Base-by-base conservation (phyloP, 2,797 vertebrate genomes). In the Sandelia bainsii region DNA sequence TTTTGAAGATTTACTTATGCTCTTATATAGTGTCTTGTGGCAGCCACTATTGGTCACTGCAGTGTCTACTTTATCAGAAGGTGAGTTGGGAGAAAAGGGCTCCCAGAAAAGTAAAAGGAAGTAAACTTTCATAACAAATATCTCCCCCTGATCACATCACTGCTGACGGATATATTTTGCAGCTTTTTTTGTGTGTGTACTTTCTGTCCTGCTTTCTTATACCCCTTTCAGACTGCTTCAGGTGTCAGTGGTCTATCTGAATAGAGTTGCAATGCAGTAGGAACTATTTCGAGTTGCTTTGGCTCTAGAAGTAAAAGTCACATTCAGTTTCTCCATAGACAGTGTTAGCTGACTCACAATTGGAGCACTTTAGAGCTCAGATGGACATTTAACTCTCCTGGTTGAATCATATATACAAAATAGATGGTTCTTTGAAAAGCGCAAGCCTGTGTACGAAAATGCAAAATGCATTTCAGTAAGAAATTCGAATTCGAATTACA, bases 111-210 rank as follows among this genome's bases (percentile, higher is more conserved):
- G n/a, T 76, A n/a, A n/a, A n/a, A n/a, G 29, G 4, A 34, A 14
- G 20, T 50, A 54, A 37, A 62, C 46, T 58, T 71, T 85, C 57
- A 75, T 74, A 76, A 76, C 27, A 54, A 69, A 69, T 37, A 56
- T 45, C 25, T 65, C 64, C 49, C 2, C 22, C 22, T 59, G 52
- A 40, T 49, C 20, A 29, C 59, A 72, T 72, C 54, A 61, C 34
- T 9, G 10, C 62, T 61, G 57, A 67, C 42, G 69, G 67, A 74
- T 49, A 48, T 69, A 23, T 60, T 62, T 75, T 74, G 20, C n/a
- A 60, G 51, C 32, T 42, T 40, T 32, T n/a, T 17, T 46, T 58
- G 11, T 46, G 16, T 65, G 17, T 61, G 13, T 5, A 40, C 32
- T 16, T 59, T 42, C 22, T 61, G 27, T 53, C 12, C 42, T 37